phyloP scores from a whole-genome alignment of 2,113 vertebrate genomes.

The Labeo catla region DNA sequence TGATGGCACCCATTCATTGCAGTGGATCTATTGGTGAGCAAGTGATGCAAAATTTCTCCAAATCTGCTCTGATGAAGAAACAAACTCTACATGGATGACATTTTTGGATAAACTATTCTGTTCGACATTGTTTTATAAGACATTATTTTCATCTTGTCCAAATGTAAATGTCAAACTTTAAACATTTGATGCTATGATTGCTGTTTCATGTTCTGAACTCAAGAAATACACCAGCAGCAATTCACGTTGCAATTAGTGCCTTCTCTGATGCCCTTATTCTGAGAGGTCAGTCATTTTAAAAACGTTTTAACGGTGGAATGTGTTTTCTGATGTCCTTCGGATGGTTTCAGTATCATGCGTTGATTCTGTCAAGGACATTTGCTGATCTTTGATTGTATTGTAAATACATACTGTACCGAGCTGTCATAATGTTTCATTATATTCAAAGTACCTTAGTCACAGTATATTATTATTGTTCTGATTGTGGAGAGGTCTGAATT shows the following conservation, averaged over 20 bases:
- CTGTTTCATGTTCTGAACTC: not conserved
- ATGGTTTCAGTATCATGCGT: not conserved
- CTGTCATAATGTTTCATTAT: constrained; percentile 77
- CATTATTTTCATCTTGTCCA: not conserved
- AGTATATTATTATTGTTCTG: constrained; percentile 36
- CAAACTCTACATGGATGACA: not conserved
- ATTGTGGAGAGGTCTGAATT: constrained; percentile 68
- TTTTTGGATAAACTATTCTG: not conserved
- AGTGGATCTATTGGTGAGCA: not conserved
- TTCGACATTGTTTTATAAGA: not conserved
- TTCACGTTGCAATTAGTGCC: constrained; percentile 43
- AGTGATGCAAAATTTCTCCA: not conserved
- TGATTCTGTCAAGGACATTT: constrained; percentile 52
- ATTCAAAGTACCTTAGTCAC: constrained; percentile 65
- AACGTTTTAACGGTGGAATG: constrained; percentile 40
- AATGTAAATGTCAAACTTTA: not conserved
- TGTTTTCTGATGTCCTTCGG: constrained; percentile 31
- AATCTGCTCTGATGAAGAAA: not conserved
- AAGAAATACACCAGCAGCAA: constrained; percentile 31
- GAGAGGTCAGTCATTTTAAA: constrained; percentile 18
- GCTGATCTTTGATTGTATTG: constrained; percentile 73
- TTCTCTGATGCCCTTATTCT: constrained; percentile 43
- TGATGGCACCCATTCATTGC: not conserved
- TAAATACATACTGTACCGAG: constrained; percentile 78
- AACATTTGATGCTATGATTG: not conserved